These are phyloP conservation scores for Pycnomerus fuliginosus DNA, from an alignment of 2,888 invertebrate species.

Conservation along the genomic window DNA sequence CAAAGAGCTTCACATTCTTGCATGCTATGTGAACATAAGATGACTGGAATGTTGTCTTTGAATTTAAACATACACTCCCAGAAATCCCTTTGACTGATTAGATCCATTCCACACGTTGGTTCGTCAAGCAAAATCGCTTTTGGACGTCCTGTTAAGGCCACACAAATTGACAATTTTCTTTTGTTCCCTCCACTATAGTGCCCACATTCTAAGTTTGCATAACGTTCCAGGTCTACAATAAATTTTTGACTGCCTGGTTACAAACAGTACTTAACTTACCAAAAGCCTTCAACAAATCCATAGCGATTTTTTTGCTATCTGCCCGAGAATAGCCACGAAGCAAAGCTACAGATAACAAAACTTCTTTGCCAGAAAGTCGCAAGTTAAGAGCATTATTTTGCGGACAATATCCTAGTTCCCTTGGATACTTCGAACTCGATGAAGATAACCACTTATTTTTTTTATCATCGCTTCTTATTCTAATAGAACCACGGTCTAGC, in stretches of 20 bases:
- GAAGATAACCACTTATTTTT: too few relatives aligned
- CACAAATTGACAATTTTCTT: constrained; percentile 74
- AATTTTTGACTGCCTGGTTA: too few relatives aligned
- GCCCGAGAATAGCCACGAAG: constrained; percentile 64
- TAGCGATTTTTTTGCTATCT: too few relatives aligned
- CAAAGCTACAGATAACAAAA: constrained; percentile 68
- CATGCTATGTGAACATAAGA: constrained; percentile 85
- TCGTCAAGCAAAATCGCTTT: constrained; percentile 73
- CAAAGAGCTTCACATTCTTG: constrained; percentile 84
- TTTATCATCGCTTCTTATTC: too few relatives aligned
- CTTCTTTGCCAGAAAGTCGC: constrained; percentile 74
- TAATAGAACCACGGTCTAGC: constrained; percentile 21
- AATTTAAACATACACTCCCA: constrained; percentile 45
- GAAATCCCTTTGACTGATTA: constrained; percentile 55
- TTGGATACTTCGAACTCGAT: constrained; percentile 59
- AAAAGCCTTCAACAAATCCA: background rate
- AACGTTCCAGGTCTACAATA: constrained; percentile 39
- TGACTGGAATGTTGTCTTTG: constrained; percentile 57
- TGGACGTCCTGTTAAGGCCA: constrained; percentile 72
- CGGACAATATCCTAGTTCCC: constrained; percentile 84
- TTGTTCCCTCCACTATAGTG: constrained; percentile 70
- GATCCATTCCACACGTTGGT: constrained; percentile 73
- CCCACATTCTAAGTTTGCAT: constrained; percentile 44
- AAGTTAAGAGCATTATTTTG: constrained; percentile 81
- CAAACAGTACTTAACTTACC: constrained; percentile 7